phyloP scores from a whole-genome alignment of 2,888 invertebrate species.

The Elegia similella region DNA sequence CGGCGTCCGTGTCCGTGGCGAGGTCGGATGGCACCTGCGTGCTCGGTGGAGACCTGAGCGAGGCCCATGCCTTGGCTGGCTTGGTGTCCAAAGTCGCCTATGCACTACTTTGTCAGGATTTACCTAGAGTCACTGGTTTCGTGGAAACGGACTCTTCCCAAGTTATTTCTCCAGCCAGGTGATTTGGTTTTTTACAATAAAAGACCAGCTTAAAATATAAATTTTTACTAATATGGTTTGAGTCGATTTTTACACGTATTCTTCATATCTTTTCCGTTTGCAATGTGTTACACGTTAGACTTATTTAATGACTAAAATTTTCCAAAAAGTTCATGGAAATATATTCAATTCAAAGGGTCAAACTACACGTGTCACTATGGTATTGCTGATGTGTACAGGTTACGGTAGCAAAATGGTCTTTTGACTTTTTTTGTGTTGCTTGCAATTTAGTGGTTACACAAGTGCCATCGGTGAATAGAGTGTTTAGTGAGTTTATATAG shows the following conservation, averaged over 20 bases:
- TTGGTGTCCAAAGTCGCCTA: constrained; percentile 64
- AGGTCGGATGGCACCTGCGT: constrained; percentile 46
- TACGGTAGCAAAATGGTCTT: too few species aligned
- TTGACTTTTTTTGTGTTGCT: constrained; percentile 9
- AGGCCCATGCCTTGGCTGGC: constrained; percentile 67
- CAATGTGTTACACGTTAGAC: too few species aligned
- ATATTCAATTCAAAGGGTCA: too few species aligned
- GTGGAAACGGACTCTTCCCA: constrained; percentile 62
- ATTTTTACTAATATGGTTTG: too few species aligned
- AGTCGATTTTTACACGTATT: too few species aligned
- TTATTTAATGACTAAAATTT: too few species aligned
- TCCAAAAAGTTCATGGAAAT: too few species aligned
- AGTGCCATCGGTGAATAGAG: neutral
- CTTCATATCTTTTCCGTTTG: too few species aligned
- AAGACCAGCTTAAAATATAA: too few species aligned
- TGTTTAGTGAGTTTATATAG: neutral
- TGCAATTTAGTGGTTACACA: too few species aligned
- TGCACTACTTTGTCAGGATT: constrained; percentile 59
- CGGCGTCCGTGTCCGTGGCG: constrained; percentile 46
- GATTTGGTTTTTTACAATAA: constrained; percentile 24
- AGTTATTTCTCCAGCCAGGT: constrained; percentile 68
- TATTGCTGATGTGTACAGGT: too few species aligned
- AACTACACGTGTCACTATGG: too few species aligned
- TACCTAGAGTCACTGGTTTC: constrained; percentile 61
- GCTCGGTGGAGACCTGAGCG: constrained; percentile 61